A percentile compares a stretch with the other conserved stretches of the same genome.
Evolutionary conservation across 2,797 vertebrate species (phyloP).

Genomic region (Eremophila alpestris): DNA sequence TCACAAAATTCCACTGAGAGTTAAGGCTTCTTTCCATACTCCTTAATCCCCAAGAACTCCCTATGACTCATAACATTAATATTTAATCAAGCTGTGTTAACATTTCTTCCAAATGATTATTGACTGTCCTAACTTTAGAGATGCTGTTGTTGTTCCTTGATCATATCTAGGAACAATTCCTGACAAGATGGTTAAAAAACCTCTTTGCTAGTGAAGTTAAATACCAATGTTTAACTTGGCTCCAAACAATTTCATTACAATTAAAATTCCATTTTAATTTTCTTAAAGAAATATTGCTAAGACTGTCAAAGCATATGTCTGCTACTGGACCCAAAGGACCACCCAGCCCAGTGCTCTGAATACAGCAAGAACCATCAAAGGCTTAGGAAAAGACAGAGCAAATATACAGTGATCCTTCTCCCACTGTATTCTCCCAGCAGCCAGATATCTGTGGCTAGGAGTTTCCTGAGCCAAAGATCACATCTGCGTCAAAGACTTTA

Average conservation of each 20-base stretch:
- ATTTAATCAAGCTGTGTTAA: conserved; percentile 47
- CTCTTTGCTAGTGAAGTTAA: neutral
- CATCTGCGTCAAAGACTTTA: neutral
- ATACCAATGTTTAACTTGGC: neutral
- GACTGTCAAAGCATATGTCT: neutral
- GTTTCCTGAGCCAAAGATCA: conserved; percentile 38
- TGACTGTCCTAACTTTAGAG: conserved; percentile 34
- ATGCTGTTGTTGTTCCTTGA: neutral
- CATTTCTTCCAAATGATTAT: conserved; percentile 35
- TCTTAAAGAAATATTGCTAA: neutral
- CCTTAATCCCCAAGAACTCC: neutral
- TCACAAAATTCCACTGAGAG: neutral
- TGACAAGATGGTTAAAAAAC: neutral
- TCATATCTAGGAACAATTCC: conserved; percentile 9
- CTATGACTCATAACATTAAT: conserved; percentile 42
- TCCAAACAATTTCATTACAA: neutral
- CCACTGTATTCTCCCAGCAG: neutral
- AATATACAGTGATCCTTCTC: neutral
- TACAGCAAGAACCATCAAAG: neutral
- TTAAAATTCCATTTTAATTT: neutral
- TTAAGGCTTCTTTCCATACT: neutral
- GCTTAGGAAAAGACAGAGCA: neutral
- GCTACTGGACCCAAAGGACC: neutral
- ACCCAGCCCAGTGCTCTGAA: neutral
- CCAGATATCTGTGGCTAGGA: neutral